Evolutionary conservation across 2,888 invertebrate species (phyloP).

Genomic region (Epinotia ramella): DNA sequence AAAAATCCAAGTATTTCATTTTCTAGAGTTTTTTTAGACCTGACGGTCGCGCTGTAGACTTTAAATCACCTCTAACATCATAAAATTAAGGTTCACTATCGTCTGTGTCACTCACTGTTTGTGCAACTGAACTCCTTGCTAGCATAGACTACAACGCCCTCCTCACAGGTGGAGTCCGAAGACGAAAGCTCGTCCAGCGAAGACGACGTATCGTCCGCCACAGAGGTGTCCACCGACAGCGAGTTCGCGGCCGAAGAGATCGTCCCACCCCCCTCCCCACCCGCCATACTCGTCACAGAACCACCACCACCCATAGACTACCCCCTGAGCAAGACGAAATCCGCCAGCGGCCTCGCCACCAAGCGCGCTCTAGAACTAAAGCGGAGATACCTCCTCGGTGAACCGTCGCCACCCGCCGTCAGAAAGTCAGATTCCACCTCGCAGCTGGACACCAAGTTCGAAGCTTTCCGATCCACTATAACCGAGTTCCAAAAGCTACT

Average conservation of each 20-base stretch:
- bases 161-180: conserved; percentile 77
- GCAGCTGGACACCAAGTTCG: conserved; percentile 93
- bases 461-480: conserved; percentile 93
- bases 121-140: not conserved
- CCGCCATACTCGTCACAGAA: conserved; percentile 91
- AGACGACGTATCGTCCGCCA: conserved; percentile 93
- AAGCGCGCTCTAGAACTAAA: conserved; percentile 95
- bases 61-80: not conserved
- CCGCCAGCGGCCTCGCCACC: conserved; percentile 94
- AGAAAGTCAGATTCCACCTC: conserved; percentile 94
- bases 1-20: too few species aligned
- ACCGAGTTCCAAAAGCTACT: conserved; percentile 95
- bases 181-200: conserved; percentile 88
- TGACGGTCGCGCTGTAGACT: too few species aligned
- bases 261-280: conserved; percentile 89
- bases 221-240: conserved; percentile 96
- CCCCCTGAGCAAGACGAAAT: conserved; percentile 92
- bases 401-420: conserved; percentile 88
- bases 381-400: conserved; percentile 92
- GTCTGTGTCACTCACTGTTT: not conserved
- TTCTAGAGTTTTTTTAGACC: too few species aligned
- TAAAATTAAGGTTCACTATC: not conserved
- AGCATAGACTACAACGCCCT: conserved; percentile 49
- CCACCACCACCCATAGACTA: conserved; percentile 90
- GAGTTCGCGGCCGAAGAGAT: conserved; percentile 94